phyloP scores from a whole-genome alignment of 2,888 invertebrate genomes.

The Caenorhabditis afra region DNA sequence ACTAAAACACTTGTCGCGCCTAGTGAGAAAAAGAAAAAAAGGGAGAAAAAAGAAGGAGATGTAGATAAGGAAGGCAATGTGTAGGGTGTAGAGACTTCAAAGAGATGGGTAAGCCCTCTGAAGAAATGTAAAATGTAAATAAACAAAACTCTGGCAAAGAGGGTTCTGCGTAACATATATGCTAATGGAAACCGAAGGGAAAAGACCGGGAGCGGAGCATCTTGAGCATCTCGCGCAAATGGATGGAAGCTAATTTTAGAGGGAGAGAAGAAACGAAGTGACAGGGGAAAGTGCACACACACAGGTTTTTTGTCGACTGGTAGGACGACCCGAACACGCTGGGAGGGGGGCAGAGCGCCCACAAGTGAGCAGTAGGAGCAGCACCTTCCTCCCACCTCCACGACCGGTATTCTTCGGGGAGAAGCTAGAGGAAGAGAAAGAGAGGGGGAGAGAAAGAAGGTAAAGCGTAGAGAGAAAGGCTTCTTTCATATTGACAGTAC shows the following conservation, averaged over 20 bases:
- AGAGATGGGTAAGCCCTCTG: not conserved
- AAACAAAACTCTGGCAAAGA: conserved; percentile 19
- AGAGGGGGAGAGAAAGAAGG: conserved; percentile 2
- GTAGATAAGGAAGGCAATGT: not conserved
- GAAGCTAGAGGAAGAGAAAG: conserved; percentile 27
- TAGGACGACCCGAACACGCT: conserved; percentile 30
- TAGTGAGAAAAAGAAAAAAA: not conserved
- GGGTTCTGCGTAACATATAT: conserved; percentile 2
- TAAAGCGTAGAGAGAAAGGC: too few relatives aligned
- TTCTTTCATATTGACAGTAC: conserved; percentile 51
- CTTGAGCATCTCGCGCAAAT: not conserved
- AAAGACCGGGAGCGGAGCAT: not conserved
- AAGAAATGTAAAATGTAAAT: conserved; percentile 21
- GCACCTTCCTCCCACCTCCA: not conserved
- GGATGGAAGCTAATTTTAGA: conserved; percentile 3
- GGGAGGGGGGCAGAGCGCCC: not conserved
- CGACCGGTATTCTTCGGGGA: conserved; percentile 35
- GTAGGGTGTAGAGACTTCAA: not conserved
- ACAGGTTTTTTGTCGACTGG: conserved; percentile 26
- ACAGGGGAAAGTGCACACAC: conserved; percentile 17
- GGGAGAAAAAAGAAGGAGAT: conserved; percentile 1
- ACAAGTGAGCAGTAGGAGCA: conserved; percentile 36
- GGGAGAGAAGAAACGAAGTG: too few relatives aligned
- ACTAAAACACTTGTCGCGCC: conserved; percentile 26
- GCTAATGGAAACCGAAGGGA: conserved; percentile 1